Evolutionary conservation across 2,113 vertebrate species (phyloP).

Genomic region (Catharus fuscescens): DNA sequence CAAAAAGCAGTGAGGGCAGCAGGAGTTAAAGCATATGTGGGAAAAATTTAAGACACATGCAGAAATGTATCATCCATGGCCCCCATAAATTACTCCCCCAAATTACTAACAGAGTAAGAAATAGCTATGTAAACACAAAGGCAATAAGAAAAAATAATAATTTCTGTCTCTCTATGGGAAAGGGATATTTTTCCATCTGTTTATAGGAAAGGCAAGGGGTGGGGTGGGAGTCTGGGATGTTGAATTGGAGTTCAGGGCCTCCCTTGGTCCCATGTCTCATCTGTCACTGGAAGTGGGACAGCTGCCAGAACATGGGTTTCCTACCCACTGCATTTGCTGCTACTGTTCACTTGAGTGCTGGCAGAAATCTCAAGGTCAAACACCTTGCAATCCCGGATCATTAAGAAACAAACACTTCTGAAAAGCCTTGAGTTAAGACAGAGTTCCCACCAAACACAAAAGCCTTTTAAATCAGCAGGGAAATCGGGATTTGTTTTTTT

Average conservation of each 20-base stretch:
- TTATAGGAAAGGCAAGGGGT: neutral
- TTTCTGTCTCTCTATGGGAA: conserved; percentile 22
- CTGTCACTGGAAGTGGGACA: neutral
- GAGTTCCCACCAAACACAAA: conserved; percentile 63
- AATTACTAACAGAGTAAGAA: conserved; percentile 43
- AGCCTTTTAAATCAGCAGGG: conserved; percentile 22
- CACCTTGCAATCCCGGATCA: neutral
- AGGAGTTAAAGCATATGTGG: neutral
- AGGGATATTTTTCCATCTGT: conserved; percentile 23
- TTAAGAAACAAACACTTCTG: conserved; percentile 18
- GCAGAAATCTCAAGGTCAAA: neutral
- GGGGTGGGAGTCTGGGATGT: neutral
- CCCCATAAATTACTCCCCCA: conserved; percentile 10
- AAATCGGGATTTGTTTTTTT: neutral
- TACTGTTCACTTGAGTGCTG: neutral
- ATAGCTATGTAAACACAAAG: conserved; percentile 57
- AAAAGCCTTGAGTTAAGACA: neutral
- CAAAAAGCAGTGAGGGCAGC: neutral
- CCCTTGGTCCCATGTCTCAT: conserved; percentile 39
- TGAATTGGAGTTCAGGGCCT: conserved; percentile 8
- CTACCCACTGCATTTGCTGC: neutral
- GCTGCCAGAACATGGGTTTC: conserved; percentile 17
- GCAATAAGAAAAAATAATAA: conserved; percentile 44
- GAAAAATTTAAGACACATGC: conserved; percentile 23
- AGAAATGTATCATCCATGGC: neutral